These are phyloP conservation scores for Cerceris rybyensis DNA, from an alignment of 2,888 invertebrate genomes.

Conservation along the genomic window DNA sequence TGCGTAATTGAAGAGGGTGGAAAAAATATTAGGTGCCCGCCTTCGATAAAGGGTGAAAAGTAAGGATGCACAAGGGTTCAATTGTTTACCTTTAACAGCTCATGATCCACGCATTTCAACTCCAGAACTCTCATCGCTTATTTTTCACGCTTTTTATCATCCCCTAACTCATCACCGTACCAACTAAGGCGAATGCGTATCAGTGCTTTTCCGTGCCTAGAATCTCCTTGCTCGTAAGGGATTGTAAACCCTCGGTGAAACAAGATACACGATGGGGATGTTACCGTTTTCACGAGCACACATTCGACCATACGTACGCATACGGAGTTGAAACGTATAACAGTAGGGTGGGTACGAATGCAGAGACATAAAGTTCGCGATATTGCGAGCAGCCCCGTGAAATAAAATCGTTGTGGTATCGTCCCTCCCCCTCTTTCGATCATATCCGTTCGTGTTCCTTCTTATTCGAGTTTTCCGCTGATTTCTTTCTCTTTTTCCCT, in stretches of 20 bases:
- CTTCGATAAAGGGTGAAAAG: not conserved
- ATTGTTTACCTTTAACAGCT: conserved; percentile 8
- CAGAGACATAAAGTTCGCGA: conserved; percentile 37
- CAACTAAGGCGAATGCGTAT: conserved; percentile 16
- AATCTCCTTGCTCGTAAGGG: conserved; percentile 19
- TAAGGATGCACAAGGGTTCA: not conserved
- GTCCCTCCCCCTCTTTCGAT: conserved; percentile 8
- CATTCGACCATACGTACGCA: not conserved
- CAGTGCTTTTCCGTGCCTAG: conserved; percentile 11
- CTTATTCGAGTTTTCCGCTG: not conserved
- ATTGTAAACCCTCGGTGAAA: conserved; percentile 30
- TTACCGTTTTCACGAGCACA: not conserved
- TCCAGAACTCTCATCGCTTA: conserved; percentile 3
- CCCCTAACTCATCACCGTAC: conserved; percentile 20
- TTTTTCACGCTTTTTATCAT: conserved; percentile 41
- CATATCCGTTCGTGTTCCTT: not conserved
- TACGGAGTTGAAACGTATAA: not conserved
- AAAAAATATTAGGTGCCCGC: conserved; percentile 28
- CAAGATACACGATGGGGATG: conserved; percentile 14
- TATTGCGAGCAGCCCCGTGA: conserved; percentile 31
- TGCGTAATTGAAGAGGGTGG: conserved; percentile 41
- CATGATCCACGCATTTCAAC: not conserved
- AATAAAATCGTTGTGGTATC: conserved; percentile 33
- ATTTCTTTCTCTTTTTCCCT: not conserved
- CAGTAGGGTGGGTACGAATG: conserved; percentile 17